phyloP scores from a whole-genome alignment of 2,797 vertebrate genomes.

The Sebastes elongatus region DNA sequence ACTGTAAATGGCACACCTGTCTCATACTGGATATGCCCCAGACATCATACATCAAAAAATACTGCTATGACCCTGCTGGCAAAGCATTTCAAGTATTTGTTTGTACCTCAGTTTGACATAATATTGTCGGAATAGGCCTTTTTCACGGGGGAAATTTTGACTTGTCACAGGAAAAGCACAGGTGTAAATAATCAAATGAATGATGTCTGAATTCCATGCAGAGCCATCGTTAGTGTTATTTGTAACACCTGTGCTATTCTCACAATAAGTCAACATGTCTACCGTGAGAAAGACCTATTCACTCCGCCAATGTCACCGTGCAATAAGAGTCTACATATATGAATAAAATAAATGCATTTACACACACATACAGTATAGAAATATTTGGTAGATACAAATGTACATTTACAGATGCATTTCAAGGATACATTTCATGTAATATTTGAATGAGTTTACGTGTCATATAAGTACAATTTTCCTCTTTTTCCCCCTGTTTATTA shows the following conservation, averaged over 20 bases:
- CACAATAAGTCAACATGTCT: no score
- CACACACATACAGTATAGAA: not conserved
- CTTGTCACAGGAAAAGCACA: no score
- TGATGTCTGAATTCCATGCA: no score
- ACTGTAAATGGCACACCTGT: not conserved
- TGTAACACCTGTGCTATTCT: no score
- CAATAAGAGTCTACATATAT: no score
- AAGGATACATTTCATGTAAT: not conserved
- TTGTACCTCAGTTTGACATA: not conserved
- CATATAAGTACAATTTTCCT: not conserved
- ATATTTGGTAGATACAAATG: not conserved
- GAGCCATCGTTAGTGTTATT: no score
- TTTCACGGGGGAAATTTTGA: no score
- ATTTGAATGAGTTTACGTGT: not conserved
- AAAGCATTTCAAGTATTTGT: not conserved
- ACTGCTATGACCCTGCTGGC: not conserved
- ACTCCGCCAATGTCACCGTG: no score
- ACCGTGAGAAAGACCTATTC: no score
- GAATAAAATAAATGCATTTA: not conserved
- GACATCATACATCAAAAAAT: not conserved
- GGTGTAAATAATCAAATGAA: no score
- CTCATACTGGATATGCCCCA: not conserved
- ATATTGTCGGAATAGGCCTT: no score
- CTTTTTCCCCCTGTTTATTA: not conserved
- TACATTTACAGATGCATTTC: not conserved